Evolutionary conservation across 2,113 vertebrate species (phyloP).

Genomic region (Serinus canaria): DNA sequence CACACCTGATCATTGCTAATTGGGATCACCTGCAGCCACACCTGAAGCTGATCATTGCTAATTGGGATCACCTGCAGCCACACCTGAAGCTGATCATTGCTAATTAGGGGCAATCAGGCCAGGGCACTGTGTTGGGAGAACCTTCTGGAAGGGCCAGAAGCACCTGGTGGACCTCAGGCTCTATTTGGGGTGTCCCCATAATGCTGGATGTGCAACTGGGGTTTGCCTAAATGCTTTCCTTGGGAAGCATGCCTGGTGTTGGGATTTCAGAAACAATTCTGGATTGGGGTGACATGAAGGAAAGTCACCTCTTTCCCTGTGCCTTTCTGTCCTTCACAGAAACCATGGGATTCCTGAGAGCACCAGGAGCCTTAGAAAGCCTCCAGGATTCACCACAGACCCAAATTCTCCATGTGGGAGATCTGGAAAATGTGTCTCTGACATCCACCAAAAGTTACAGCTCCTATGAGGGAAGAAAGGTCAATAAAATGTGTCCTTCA

Average conservation of each 20-base stretch:
- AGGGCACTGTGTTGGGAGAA: rapidly evolving
- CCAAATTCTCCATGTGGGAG: background rate
- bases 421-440: background rate
- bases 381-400: background rate
- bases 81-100: background rate
- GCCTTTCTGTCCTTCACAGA: background rate
- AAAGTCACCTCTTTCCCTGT: background rate
- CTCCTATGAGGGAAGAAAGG: rapidly evolving
- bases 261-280: background rate
- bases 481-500: background rate
- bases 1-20: no score
- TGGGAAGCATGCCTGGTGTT: background rate
- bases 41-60: no score
- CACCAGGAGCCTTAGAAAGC: background rate
- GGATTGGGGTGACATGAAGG: rapidly evolving
- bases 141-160: background rate
- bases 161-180: rapidly evolving
- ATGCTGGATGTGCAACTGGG: rapidly evolving
- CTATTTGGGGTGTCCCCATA: no score
- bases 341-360: background rate
- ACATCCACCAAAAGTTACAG: background rate
- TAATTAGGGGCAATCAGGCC: no score
- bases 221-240: rapidly evolving
- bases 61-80: background rate
- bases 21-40: no score